Conservation (phyloP, 2,888 invertebrate genomes). For the Osedax frankpressi region DNA sequence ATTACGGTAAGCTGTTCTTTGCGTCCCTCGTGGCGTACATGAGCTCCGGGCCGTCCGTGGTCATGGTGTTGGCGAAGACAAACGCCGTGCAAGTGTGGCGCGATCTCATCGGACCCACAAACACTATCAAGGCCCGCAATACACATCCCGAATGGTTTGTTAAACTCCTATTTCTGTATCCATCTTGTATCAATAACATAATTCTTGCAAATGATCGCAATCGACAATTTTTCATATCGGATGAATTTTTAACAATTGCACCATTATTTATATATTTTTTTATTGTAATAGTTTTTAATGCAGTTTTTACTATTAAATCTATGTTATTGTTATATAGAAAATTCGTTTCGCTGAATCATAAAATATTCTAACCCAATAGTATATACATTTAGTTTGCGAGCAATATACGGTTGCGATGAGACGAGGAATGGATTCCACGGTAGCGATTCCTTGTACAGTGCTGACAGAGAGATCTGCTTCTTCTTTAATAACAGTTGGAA, state of each 20-base stretch:
- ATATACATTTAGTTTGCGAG: conserved; percentile 53
- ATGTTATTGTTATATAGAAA: too few relatives aligned
- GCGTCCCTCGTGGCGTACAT: conserved; percentile 67
- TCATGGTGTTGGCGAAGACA: conserved; percentile 56
- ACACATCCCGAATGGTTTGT: conserved; percentile 55
- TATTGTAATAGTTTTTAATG: too few relatives aligned
- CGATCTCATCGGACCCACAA: conserved; percentile 60
- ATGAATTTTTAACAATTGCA: too few relatives aligned
- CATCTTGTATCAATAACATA: too few relatives aligned
- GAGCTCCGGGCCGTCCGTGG: conserved; percentile 63
- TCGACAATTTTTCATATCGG: too few relatives aligned
- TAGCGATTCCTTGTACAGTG: conserved; percentile 56
- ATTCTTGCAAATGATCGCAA: too few relatives aligned
- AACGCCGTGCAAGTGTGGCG: conserved; percentile 63
- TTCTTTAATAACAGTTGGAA: conserved; percentile 68
- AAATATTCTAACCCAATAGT: conserved; percentile 29
- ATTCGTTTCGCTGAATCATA: too few relatives aligned
- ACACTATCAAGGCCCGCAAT: conserved; percentile 48
- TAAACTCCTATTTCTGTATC: too few relatives aligned
- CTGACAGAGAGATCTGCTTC: conserved; percentile 68
- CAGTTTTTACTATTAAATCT: too few relatives aligned
- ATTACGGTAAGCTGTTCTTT: conserved; percentile 62
- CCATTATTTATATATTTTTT: too few relatives aligned
- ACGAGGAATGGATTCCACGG: conserved; percentile 64
- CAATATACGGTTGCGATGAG: conserved; percentile 58